Percentiles rank a stretch among this genome's conserved stretches.
Conservation (phyloP, 1,140 invertebrate genomes). For the Anadara kagoshimensis region DNA sequence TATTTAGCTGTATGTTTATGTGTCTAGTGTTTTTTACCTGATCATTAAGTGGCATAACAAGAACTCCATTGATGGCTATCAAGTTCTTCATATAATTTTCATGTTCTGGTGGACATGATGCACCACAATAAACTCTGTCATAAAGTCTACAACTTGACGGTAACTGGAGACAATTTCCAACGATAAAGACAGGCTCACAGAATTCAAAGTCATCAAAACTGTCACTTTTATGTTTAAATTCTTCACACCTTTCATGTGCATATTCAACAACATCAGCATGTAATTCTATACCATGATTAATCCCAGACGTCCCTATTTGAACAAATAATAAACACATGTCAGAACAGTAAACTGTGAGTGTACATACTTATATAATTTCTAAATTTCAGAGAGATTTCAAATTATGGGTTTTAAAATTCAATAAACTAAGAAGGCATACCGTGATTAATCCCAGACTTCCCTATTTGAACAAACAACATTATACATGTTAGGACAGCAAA, state of each 20-base stretch:
- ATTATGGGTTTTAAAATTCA: no score
- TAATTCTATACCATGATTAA: constrained; percentile 91
- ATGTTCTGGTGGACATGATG: constrained; percentile 84
- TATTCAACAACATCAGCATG: constrained; percentile 86
- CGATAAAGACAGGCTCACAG: constrained; percentile 86
- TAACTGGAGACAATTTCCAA: constrained; percentile 87
- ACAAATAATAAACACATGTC: no score
- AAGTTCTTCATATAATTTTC: constrained; percentile 86
- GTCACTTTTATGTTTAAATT: constrained; percentile 83
- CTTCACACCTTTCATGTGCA: constrained; percentile 82
- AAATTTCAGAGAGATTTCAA: no score
- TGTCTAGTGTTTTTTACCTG: constrained; percentile 62
- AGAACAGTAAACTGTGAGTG: no score
- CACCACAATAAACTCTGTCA: constrained; percentile 93
- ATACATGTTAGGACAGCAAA: no score
- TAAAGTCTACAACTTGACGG: constrained; percentile 80
- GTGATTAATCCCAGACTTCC: no score
- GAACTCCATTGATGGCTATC: constrained; percentile 86
- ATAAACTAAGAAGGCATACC: no score
- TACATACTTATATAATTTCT: no score
- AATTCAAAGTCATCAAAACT: constrained; percentile 90
- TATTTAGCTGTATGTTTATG: no score
- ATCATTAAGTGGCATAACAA: constrained; percentile 90
- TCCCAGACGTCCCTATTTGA: constrained; percentile 76
- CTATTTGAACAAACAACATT: no score